A percentile compares a stretch with the other conserved stretches of the same genome.
Evolutionary conservation across 2,113 vertebrate genomes (phyloP).

Genomic region (Alouatta palliata): DNA sequence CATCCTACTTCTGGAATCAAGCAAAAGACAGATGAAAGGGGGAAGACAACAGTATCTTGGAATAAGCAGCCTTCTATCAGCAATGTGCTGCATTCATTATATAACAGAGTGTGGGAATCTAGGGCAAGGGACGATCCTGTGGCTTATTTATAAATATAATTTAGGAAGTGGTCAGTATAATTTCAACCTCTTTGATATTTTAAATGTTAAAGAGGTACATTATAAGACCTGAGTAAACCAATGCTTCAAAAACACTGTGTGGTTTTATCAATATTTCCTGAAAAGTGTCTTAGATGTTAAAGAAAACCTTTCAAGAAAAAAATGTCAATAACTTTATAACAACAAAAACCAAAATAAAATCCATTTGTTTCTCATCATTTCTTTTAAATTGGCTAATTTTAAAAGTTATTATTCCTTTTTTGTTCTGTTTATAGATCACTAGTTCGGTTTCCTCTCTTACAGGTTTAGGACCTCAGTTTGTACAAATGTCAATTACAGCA

Average conservation of each 20-base stretch:
- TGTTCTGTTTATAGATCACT: background rate
- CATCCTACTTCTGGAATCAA: background rate
- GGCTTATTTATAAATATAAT: constrained; percentile 33
- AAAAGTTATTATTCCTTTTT: background rate
- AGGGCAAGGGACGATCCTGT: constrained; percentile 45
- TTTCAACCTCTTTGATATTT: constrained; percentile 31
- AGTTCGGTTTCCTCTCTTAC: background rate
- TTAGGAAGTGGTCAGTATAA: constrained; percentile 65
- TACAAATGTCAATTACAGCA: background rate
- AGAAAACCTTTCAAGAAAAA: constrained; percentile 45
- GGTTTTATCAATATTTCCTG: constrained; percentile 59
- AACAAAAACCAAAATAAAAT: background rate
- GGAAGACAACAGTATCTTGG: background rate
- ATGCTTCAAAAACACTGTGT: background rate
- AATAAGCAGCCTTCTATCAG: constrained; percentile 26
- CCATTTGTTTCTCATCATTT: background rate
- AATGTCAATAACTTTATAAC: constrained; percentile 4
- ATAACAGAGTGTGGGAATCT: constrained; percentile 26
- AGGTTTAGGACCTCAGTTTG: background rate
- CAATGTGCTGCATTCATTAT: background rate
- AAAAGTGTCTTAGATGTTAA: constrained; percentile 10
- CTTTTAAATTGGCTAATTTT: background rate
- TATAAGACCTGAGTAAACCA: background rate
- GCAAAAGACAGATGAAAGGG: background rate
- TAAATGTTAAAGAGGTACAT: constrained; percentile 57